Evolutionary conservation across 2,797 vertebrate genomes (phyloP), one percentile per base, ranked within the genome.

Genomic region (Parotocinclus haroldoi): DNA sequence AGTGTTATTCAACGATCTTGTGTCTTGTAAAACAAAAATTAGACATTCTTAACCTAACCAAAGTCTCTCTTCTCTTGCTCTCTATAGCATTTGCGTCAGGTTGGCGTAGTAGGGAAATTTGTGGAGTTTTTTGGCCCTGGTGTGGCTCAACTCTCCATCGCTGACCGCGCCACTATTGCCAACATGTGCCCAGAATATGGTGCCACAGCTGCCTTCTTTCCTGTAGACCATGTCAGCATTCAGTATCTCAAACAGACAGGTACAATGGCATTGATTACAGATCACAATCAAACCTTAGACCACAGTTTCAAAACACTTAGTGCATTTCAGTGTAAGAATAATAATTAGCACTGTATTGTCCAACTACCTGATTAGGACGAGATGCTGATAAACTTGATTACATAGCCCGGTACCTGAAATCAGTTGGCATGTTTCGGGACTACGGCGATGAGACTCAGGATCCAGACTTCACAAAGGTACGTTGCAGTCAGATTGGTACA

Each of bases 121-220:
- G 97, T 99, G 42, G 97, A 99, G 82, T 99, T 99, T 74, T 99
- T 97, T 3, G 96, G 97, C 16, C 91, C 95, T 0, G 95, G 96
- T 9, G 93, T 98, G n/a, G 87, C 90, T 66, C 93, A 94, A 64
- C 79, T 99, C 54, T 99, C 96, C 16, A 97, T 99, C 40, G 96
- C 97, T 17, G 97, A 98, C 82, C 83, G 97, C 75, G 97, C 97
- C 76, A 99, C 97, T 10, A 97, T 99, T 67, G 92, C 96, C 73
- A 99, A 99, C 83, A 99, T 99, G 97, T 99, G 97, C 75, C 97
- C 97, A 0, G 97, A 99, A 73, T 99, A 98, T 0, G 97, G 97
- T 18, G 96, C 96, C 38, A 98, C 96, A 0, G 95, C 95, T 0
- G 96, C 94, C 0, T 99, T 93, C 81, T 99, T 99, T 79, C 96